phyloP scores from a whole-genome alignment of 2,888 invertebrate genomes.

The Auanema freiburgensis region DNA sequence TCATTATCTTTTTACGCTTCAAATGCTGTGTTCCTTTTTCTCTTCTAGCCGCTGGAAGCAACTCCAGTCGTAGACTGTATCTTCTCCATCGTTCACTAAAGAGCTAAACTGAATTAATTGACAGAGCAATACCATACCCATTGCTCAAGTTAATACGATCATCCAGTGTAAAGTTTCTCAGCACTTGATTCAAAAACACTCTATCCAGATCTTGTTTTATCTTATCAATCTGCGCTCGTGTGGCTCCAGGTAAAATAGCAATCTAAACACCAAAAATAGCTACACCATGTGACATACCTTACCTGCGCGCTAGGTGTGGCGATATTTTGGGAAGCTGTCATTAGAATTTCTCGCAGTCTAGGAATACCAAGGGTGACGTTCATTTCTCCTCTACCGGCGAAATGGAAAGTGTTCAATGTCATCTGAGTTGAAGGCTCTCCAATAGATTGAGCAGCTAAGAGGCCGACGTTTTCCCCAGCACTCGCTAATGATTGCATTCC shows the following conservation, averaged over 20 bases:
- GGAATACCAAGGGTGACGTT: slow-evolving; percentile 99
- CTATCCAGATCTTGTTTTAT: slow-evolving; percentile 74
- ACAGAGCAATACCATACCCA: slow-evolving; percentile 6
- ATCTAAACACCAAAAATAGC: slow-evolving; percentile 26
- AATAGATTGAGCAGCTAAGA: slow-evolving; percentile 93
- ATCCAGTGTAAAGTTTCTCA: slow-evolving; percentile 50
- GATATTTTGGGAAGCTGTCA: slow-evolving; percentile 87
- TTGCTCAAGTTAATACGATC: slow-evolving; percentile 38
- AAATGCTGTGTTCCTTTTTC: slow-evolving; percentile 75
- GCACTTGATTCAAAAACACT: slow-evolving; percentile 76
- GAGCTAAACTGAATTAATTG: not conserved
- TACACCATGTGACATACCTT: slow-evolving; percentile 76
- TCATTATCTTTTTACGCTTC: slow-evolving; percentile 67
- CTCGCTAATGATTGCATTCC: slow-evolving; percentile 74
- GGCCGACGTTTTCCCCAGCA: slow-evolving; percentile 94
- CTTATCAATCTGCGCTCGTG: slow-evolving; percentile 49
- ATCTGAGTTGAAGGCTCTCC: slow-evolving; percentile 99
- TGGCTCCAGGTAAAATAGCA: slow-evolving; percentile 37
- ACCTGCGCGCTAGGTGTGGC: slow-evolving; percentile 84
- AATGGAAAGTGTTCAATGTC: slow-evolving; percentile 99
- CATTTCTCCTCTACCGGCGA: slow-evolving; percentile 95
- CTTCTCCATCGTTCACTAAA: slow-evolving; percentile 42
- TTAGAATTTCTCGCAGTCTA: slow-evolving; percentile 89
- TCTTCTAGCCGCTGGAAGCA: slow-evolving; percentile 76
- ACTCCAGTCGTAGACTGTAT: slow-evolving; percentile 52